Evolutionary conservation across 2,113 vertebrate genomes (phyloP), one percentile per base, ranked within the genome.

Genomic region (Lasiurus cinereus): DNA sequence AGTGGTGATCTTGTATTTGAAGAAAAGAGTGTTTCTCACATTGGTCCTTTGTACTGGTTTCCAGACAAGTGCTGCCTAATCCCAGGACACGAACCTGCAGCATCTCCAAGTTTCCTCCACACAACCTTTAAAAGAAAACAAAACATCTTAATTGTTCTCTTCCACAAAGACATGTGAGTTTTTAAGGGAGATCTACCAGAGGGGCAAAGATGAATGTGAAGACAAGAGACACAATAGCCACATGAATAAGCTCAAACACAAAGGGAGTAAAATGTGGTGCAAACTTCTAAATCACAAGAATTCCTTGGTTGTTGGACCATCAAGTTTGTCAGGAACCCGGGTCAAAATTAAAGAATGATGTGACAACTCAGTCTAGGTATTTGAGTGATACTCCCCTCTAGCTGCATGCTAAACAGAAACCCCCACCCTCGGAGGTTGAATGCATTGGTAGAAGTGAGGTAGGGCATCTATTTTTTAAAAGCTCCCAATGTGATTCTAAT

Each of bases 31-130:
- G 12, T 80, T 80, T 86, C 88, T 97, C 93, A 99, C 98, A 99
- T 99, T 2, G 98, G 98, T 93, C 98, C 98, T 97, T 99, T 99
- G 70, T 99, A 99, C 94, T 98, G 98, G 94, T 98, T 98, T 97
- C 98, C 98, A 94, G 98, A 98, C 95, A 99, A 96, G 97, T 99
- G 98, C 74, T 98, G 98, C 95, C 98, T 98, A 98, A 98, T 99
- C 98, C 98, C 98, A 98, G 98, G 98, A 98, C 98, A 98, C 67
- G 98, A 98, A 97, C 98, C 98, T 98, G 98, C 98, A 99, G 98
- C 98, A 99, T 99, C 98, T 98, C 98, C 98, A 99, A 99, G 98
- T 98, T 99, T 98, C 98, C 98, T 98, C 98, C 98, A 99, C 97
- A 98, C 98, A 98, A 98, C 98, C 98, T 99, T 97, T 66, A 97